phyloP scores from a whole-genome alignment of 2,113 vertebrate species.

The Perca schrenkii region DNA sequence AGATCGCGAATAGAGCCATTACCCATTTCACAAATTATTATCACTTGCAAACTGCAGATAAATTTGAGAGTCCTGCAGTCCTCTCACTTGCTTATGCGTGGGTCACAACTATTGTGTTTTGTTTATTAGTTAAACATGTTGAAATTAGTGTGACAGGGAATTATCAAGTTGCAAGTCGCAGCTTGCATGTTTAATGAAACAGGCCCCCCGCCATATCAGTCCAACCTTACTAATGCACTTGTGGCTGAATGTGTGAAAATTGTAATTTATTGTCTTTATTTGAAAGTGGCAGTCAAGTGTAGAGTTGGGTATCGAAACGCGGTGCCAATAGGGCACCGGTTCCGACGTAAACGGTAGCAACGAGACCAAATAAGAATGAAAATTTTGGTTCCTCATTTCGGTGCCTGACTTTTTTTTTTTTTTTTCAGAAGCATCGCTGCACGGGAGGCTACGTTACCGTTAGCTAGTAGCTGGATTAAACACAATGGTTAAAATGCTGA shows the following conservation, averaged over 20 bases:
- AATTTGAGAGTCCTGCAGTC: not conserved
- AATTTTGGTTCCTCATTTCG: no score
- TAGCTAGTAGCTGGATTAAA: no score
- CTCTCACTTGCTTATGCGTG: not conserved
- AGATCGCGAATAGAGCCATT: not conserved
- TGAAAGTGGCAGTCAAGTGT: not conserved
- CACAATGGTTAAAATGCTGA: no score
- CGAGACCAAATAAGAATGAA: no score
- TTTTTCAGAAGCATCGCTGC: no score
- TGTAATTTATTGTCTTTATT: not conserved
- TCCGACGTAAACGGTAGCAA: no score
- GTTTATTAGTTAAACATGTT: not conserved
- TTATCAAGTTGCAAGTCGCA: not conserved
- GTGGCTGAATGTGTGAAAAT: not conserved
- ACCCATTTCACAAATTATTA: not conserved
- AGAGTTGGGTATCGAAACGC: no score
- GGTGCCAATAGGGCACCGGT: no score
- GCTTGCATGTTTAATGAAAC: not conserved
- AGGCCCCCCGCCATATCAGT: no score
- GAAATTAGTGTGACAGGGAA: not conserved
- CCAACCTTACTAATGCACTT: not conserved
- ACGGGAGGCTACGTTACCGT: no score
- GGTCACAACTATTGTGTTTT: not conserved
- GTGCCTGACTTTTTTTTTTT: no score
- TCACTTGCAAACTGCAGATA: not conserved